These are phyloP conservation scores for Zaprionus lachaisei DNA, from an alignment of 1,140 invertebrate genomes.

Conservation along the genomic window DNA sequence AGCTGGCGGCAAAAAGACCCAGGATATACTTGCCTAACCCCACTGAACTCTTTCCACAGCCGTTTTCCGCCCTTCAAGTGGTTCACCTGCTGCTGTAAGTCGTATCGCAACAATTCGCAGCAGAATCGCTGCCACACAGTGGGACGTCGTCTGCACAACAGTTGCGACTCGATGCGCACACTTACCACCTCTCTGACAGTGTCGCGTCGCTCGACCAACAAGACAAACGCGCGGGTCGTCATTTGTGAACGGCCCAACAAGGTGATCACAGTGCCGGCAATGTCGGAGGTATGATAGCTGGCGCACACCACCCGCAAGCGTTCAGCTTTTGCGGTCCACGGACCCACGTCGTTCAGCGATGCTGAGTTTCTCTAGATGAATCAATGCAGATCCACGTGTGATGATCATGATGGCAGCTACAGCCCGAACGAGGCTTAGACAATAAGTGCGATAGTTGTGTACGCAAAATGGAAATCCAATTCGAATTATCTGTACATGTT, in stretches of 20 bases:
- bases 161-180: constrained; percentile 83
- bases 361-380: constrained; percentile 64
- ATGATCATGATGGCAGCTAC: neutral
- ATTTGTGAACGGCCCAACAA: constrained; percentile 78
- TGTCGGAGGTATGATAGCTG: constrained; percentile 84
- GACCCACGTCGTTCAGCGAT: constrained; percentile 71
- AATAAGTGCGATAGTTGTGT: constrained; percentile 68
- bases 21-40: neutral
- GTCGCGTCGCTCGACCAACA: constrained; percentile 75
- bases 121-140: constrained; percentile 76
- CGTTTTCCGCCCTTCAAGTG: constrained; percentile 85
- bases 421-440: constrained; percentile 65
- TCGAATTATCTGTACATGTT: constrained; percentile 24
- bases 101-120: constrained; percentile 75
- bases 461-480: constrained; percentile 43
- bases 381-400: neutral
- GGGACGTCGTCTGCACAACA: constrained; percentile 77
- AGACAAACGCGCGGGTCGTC: constrained; percentile 74
- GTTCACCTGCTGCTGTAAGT: constrained; percentile 84
- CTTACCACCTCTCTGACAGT: constrained; percentile 81
- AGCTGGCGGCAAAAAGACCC: no score
- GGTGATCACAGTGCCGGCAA: constrained; percentile 67
- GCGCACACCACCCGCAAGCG: constrained; percentile 62
- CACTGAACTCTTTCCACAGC: constrained; percentile 51
- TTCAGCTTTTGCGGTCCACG: constrained; percentile 62